phyloP scores from a whole-genome alignment of 2,113 vertebrate genomes.

The Papio anubis region DNA sequence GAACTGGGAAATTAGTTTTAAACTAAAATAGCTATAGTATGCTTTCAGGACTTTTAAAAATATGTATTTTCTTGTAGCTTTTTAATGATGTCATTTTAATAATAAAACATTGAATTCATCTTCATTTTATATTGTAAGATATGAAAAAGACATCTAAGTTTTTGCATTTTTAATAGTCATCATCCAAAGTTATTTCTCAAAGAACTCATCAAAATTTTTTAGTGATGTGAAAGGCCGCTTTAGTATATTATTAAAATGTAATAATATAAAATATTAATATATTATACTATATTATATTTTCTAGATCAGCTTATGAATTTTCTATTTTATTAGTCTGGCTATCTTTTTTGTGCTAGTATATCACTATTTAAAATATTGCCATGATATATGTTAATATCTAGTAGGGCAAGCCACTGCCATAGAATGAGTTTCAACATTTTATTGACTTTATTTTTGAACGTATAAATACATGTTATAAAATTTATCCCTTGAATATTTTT shows the following conservation, averaged over 20 bases:
- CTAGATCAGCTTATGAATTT: neutral
- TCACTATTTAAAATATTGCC: neutral
- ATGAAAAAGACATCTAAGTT: neutral
- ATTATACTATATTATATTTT: neutral
- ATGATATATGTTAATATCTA: neutral
- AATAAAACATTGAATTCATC: neutral
- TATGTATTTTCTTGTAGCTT: neutral
- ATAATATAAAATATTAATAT: too few species aligned
- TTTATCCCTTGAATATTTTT: neutral
- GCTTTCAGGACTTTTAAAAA: neutral
- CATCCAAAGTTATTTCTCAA: neutral
- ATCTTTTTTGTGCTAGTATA: neutral
- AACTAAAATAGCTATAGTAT: neutral
- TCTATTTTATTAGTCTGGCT: neutral
- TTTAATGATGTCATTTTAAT: neutral
- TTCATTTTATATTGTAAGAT: neutral
- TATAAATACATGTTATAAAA: neutral
- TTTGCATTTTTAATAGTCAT: neutral
- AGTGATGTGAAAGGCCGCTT: neutral
- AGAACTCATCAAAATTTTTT: neutral
- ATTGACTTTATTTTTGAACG: neutral
- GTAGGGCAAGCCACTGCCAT: neutral
- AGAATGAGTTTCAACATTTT: neutral
- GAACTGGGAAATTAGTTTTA: neutral
- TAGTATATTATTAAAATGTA: neutral